A percentile compares a stretch with the other conserved stretches of the same genome.
Evolutionary conservation across 2,797 vertebrate species (phyloP).

Genomic region (Esox masquinongy): DNA sequence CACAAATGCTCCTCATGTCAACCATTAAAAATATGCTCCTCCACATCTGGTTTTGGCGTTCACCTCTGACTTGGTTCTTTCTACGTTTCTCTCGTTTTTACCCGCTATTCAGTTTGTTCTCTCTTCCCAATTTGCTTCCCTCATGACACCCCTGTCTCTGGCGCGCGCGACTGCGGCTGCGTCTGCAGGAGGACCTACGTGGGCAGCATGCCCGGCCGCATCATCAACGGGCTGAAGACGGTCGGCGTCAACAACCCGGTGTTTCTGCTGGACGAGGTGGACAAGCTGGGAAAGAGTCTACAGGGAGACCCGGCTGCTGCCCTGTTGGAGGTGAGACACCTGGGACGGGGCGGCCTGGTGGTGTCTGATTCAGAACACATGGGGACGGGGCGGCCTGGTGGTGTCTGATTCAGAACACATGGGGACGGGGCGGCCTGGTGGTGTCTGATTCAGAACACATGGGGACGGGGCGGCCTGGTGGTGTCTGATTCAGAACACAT

Average conservation of each 20-base stretch:
- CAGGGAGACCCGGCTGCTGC: slow-evolving; percentile 96
- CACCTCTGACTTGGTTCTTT: background rate
- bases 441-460: background rate
- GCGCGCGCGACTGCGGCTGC: background rate
- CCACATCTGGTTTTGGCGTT: background rate
- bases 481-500: background rate
- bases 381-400: background rate
- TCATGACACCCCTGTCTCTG: background rate
- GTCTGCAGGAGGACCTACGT: slow-evolving; percentile 90
- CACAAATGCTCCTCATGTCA: background rate
- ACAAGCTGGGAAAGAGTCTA: slow-evolving; percentile 94
- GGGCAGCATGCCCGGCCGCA: slow-evolving; percentile 96
- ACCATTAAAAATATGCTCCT: background rate
- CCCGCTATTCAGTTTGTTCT: background rate
- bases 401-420: background rate
- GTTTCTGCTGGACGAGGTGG: slow-evolving; percentile 95
- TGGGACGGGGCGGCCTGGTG: background rate
- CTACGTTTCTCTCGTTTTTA: background rate
- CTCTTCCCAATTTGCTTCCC: background rate
- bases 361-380: background rate
- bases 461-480: background rate
- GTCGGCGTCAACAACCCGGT: slow-evolving; percentile 94
- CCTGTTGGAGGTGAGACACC: slow-evolving; percentile 85
- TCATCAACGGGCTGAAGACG: slow-evolving; percentile 94
- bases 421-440: background rate